These are phyloP conservation scores for Columbina picui DNA, from an alignment of 2,113 vertebrate species.

Conservation along the genomic window DNA sequence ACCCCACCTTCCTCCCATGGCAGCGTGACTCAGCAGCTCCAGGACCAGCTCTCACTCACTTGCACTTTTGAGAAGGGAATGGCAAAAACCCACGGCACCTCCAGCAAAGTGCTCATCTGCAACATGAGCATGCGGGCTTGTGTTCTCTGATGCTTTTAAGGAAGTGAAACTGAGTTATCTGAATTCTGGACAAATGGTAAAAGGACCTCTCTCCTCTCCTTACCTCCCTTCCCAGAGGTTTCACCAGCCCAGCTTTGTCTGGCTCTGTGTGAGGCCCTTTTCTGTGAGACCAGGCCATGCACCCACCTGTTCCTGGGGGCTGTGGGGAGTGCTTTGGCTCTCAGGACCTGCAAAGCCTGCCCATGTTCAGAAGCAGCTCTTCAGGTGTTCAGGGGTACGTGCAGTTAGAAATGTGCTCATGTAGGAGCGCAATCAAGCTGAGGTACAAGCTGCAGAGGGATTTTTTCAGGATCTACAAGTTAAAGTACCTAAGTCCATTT, in stretches of 20 bases:
- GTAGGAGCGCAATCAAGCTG: not conserved
- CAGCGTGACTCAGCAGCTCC: accelerated
- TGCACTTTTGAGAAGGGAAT: not conserved
- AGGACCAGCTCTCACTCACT: not conserved
- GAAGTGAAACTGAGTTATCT: not conserved
- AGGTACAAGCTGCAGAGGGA: not conserved
- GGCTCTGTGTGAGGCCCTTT: accelerated
- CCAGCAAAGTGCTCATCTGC: not conserved
- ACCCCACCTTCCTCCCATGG: not conserved
- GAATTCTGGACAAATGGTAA: not conserved
- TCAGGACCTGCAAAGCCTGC: not conserved
- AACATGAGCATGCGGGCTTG: not conserved
- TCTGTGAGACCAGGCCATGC: not conserved
- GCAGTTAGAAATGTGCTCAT: not conserved
- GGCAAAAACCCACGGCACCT: not conserved
- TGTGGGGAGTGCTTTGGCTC: accelerated
- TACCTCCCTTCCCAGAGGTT: not conserved
- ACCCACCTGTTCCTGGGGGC: accelerated
- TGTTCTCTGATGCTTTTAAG: not conserved
- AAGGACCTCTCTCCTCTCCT: not conserved
- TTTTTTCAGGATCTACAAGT: not conserved
- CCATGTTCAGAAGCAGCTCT: not conserved
- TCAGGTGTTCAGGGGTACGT: not conserved
- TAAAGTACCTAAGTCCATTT: not conserved
- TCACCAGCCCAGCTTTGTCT: not conserved